Evolutionary conservation across 2,797 vertebrate genomes (phyloP).

Genomic region (Mormyrops attenuatus): DNA sequence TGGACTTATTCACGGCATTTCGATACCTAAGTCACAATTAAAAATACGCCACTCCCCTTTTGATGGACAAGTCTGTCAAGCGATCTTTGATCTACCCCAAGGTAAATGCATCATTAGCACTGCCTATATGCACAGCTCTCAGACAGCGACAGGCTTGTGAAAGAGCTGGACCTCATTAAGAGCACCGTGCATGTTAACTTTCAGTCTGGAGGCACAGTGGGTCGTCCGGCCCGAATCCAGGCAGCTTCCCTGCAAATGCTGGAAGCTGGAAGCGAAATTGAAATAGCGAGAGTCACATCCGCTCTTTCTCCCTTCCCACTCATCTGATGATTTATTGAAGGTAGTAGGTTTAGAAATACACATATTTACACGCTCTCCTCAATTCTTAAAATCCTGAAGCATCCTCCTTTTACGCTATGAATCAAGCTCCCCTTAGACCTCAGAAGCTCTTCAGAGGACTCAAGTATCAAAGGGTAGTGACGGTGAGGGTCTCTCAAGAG

Average conservation of each 20-base stretch:
- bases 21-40: not conserved
- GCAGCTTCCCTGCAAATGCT: constrained; percentile 14
- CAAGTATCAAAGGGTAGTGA: not conserved
- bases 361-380: not conserved
- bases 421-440: not conserved
- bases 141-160: constrained; percentile 1
- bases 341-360: not conserved
- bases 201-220: constrained; percentile 17
- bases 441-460: not conserved
- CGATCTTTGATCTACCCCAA: not conserved
- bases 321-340: constrained; percentile 1
- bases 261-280: not conserved
- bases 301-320: not conserved
- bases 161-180: constrained; percentile 21
- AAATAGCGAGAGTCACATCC: constrained; percentile 5
- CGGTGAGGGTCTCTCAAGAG: not conserved
- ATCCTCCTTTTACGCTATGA: not conserved
- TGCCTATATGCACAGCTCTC: not conserved
- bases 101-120: constrained; percentile 3
- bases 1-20: not conserved
- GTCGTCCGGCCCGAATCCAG: constrained; percentile 1
- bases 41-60: not conserved
- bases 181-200: constrained; percentile 9
- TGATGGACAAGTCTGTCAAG: not conserved
- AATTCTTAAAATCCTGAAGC: constrained; percentile 9